Conservation (phyloP, 2,797 vertebrate genomes). For the Bryconaethiops microstoma region DNA sequence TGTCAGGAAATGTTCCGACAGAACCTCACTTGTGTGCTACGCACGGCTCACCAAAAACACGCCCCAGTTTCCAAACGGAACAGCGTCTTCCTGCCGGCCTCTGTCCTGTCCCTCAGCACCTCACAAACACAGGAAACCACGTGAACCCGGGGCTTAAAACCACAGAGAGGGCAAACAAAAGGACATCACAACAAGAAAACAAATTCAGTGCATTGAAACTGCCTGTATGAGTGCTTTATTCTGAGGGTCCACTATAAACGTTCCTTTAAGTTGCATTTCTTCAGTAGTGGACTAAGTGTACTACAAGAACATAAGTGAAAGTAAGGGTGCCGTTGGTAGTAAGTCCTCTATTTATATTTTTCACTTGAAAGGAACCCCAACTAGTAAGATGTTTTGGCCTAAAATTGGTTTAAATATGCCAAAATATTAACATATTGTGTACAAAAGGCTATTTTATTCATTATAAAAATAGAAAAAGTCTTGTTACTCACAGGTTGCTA, state of each 20-base stretch:
- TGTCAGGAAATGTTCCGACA: neutral
- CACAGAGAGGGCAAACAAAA: constrained; percentile 17
- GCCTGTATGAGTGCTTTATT: neutral
- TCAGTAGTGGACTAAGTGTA: too few relatives aligned
- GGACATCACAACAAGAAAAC: constrained; percentile 9
- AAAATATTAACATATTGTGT: too few relatives aligned
- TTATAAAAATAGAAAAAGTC: too few relatives aligned
- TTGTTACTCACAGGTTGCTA: too few relatives aligned
- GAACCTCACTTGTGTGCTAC: neutral
- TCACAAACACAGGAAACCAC: constrained; percentile 55
- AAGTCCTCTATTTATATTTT: too few relatives aligned
- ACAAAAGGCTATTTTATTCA: too few relatives aligned
- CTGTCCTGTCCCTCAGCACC: constrained; percentile 26
- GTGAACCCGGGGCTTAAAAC: constrained; percentile 21
- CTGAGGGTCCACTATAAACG: neutral
- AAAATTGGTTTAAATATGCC: too few relatives aligned
- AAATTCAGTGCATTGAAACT: neutral
- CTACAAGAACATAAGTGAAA: too few relatives aligned
- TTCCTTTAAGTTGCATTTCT: neutral
- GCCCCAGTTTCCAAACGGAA: neutral
- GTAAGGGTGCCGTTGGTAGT: too few relatives aligned
- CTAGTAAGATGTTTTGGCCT: too few relatives aligned
- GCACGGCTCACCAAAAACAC: neutral
- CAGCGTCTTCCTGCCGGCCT: constrained; percentile 25
- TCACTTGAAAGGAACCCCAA: too few relatives aligned